Conservation (phyloP, 1,140 invertebrate genomes). For the Heliconius nattereri region DNA sequence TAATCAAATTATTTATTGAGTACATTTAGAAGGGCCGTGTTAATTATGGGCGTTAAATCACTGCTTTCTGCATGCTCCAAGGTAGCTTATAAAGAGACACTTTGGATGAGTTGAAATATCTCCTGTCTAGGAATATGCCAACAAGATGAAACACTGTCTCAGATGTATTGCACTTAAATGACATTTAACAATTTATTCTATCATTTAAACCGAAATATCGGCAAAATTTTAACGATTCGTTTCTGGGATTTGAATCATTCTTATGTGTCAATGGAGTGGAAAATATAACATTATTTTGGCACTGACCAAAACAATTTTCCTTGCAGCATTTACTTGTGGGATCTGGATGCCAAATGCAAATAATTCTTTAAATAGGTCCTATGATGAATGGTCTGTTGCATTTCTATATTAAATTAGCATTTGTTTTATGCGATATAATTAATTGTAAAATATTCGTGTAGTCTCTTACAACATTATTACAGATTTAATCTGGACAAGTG, state of each 20-base stretch:
- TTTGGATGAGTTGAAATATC: slow-evolving; percentile 12
- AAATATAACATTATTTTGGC: slow-evolving; percentile 71
- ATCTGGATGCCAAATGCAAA: slow-evolving; percentile 55
- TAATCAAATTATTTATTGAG: slow-evolving; percentile 4
- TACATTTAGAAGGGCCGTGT: neutral
- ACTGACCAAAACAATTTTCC: slow-evolving; percentile 52
- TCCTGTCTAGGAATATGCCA: slow-evolving; percentile 5
- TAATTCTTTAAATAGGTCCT: slow-evolving; percentile 50
- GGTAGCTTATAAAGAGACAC: slow-evolving; percentile 17
- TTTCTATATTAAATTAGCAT: slow-evolving; percentile 34
- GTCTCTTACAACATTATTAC: slow-evolving; percentile 24
- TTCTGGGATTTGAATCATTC: slow-evolving; percentile 52
- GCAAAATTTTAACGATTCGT: slow-evolving; percentile 40
- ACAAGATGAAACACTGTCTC: slow-evolving; percentile 2
- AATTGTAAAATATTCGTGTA: slow-evolving; percentile 27
- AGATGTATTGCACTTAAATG: neutral
- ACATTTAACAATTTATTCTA: neutral
- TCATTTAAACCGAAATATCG: slow-evolving; percentile 50
- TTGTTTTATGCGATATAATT: slow-evolving; percentile 14
- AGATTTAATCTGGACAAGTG: slow-evolving; percentile 33
- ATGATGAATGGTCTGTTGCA: slow-evolving; percentile 26
- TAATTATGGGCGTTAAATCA: slow-evolving; percentile 13
- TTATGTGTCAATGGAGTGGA: slow-evolving; percentile 61
- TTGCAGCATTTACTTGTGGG: slow-evolving; percentile 52
- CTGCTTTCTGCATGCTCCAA: slow-evolving; percentile 16